These are phyloP conservation scores for Myotis daubentonii DNA, from an alignment of 2,797 vertebrate species.

Conservation along the genomic window DNA sequence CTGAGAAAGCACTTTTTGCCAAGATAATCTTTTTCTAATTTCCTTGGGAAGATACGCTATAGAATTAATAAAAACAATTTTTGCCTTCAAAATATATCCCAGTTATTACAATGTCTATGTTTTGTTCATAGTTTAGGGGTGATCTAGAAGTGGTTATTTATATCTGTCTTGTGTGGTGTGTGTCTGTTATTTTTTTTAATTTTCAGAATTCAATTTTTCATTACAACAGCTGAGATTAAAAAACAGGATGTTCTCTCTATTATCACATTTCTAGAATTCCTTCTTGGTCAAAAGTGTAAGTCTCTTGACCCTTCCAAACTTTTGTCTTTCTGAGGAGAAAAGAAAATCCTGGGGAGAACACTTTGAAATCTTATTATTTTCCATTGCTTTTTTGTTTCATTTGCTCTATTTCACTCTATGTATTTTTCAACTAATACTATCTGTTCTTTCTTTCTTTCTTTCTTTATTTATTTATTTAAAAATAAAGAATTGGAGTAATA, in stretches of 20 bases:
- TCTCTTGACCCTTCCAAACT: slow-evolving; percentile 23
- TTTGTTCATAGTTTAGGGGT: background rate
- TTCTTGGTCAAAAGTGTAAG: slow-evolving; percentile 44
- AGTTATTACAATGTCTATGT: background rate
- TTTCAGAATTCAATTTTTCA: slow-evolving; percentile 15
- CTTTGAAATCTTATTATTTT: slow-evolving; percentile 8
- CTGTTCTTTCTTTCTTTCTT: background rate
- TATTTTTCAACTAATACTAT: background rate
- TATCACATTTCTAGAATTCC: slow-evolving; percentile 66
- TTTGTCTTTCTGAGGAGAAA: slow-evolving; percentile 1
- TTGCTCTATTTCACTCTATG: slow-evolving; percentile 10
- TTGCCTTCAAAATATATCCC: background rate
- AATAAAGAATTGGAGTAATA: background rate
- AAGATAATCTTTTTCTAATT: background rate
- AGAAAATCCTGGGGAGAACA: background rate
- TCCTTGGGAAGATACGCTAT: background rate
- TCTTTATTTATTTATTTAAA: background rate
- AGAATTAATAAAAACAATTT: background rate
- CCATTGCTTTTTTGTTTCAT: background rate
- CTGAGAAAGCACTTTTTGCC: slow-evolving; percentile 12
- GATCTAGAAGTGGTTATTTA: background rate
- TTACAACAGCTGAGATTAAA: background rate
- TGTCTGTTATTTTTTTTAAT: background rate
- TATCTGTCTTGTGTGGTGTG: background rate
- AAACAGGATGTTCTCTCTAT: slow-evolving; percentile 21